A percentile compares a stretch with the other conserved stretches of the same genome.
phyloP scores from a whole-genome alignment of 2,113 vertebrate genomes.

The Amia ocellicauda region DNA sequence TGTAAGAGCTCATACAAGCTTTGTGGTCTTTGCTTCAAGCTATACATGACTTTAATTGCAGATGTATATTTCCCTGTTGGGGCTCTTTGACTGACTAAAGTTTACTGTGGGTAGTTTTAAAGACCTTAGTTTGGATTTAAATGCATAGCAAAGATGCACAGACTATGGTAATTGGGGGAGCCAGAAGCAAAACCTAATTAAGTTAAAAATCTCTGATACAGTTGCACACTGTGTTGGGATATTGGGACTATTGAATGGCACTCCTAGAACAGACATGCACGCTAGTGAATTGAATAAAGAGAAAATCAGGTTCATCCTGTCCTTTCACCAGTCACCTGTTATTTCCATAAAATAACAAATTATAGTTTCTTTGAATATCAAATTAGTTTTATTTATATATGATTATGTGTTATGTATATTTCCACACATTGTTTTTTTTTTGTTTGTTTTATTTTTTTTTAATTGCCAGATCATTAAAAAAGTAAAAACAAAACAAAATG shows the following conservation, averaged over 20 bases:
- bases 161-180: constrained; percentile 22
- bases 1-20: too few relatives aligned
- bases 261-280: constrained; percentile 28
- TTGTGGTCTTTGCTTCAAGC: too few relatives aligned
- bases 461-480: not conserved
- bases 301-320: not conserved
- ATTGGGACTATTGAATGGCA: constrained; percentile 1
- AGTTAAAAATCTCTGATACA: constrained; percentile 15
- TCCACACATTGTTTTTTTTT: not conserved
- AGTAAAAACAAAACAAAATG: not conserved
- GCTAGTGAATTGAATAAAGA: not conserved
- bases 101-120: not conserved
- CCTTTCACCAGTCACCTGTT: constrained; percentile 2
- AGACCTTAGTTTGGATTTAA: not conserved
- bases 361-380: constrained; percentile 2
- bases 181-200: constrained; percentile 22
- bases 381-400: constrained; percentile 9
- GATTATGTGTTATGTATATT: constrained; percentile 6
- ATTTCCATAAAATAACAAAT: constrained; percentile 8
- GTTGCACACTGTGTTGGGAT: constrained; percentile 4
- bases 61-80: too few relatives aligned
- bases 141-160: not conserved
- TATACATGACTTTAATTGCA: too few relatives aligned
- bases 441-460: not conserved
- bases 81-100: not conserved